A percentile compares a stretch with the other conserved stretches of the same genome.
Conservation (phyloP, 2,888 invertebrate genomes). For the Orthosia gothica region DNA sequence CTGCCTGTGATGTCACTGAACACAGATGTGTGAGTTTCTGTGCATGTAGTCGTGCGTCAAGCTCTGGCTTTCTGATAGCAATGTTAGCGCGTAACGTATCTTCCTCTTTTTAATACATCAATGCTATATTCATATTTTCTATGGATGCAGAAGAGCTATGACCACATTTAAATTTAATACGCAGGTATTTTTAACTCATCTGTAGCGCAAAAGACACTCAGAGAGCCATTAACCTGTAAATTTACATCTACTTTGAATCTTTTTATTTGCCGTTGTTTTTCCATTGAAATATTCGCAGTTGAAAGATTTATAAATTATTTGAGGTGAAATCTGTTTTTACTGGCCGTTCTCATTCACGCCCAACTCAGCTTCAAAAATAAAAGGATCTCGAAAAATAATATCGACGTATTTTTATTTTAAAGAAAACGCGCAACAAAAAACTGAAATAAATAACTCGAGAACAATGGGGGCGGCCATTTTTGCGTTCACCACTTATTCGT, state of each 20-base stretch:
- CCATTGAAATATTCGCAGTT: constrained; percentile 3
- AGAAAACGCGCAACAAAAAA: constrained; percentile 44
- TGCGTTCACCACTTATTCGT: constrained; percentile 36
- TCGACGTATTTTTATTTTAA: constrained; percentile 25
- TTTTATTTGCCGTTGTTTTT: neutral
- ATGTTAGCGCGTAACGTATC: no score
- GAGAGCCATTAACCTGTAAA: neutral
- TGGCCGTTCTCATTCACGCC: constrained; percentile 1
- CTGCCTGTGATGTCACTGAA: no score
- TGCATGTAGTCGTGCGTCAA: no score
- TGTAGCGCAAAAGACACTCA: neutral
- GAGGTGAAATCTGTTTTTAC: constrained; percentile 8
- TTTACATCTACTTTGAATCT: neutral
- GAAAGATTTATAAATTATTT: constrained; percentile 16
- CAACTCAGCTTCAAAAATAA: constrained; percentile 24
- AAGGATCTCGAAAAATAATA: constrained; percentile 24
- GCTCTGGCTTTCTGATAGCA: no score
- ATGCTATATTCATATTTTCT: constrained; percentile 16
- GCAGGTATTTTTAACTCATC: neutral
- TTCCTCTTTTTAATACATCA: no score
- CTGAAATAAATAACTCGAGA: constrained; percentile 46
- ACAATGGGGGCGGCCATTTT: constrained; percentile 51
- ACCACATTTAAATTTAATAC: no score
- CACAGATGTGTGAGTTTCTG: no score
- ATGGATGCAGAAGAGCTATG: neutral